Base-by-base conservation (phyloP, 2,113 vertebrate species). In the Oxygymnocypris stewartii region DNA sequence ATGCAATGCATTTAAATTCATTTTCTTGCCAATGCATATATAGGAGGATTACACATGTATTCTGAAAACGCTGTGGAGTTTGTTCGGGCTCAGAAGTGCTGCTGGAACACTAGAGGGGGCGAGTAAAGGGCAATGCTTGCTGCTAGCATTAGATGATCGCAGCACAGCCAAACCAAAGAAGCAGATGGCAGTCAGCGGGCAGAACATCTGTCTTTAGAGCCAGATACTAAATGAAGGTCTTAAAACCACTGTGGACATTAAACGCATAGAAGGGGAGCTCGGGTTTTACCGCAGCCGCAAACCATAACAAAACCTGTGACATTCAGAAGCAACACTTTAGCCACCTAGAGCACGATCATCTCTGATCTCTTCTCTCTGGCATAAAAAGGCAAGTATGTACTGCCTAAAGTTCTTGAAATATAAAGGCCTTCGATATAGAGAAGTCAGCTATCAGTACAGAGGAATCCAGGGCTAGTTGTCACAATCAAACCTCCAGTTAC, bases 211-310 rank as follows among this genome's bases (percentile, higher is more conserved):
- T 89, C 86, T 89, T 86, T 75, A 67, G 76, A 83, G 77, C 81
- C 65, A 88, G 81, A 87, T 63, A 84, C 87, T 89, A 91, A 90
- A 90, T 84, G 85, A 89, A 88, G 88, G 88, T 90, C 88, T 88
- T 87, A 86, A 85, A 86, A 87, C 86, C 84, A 85, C 79, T 44
- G 35, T 65, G 82, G 85, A 86, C 82, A 82, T 87, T 87, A 86
- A 91, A 87, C 77, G 82, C 79, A 35, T 86, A 88, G 88, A 79
- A 74, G 87, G 78, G 31, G 54, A 88, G 85, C 42, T 37, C 71
- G 37, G 44, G 57, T 87, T 87, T 84, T 77, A 85, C n/a, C 54
- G 25, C 37, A 40, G 47, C 47, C 47, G 57, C 71, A 59, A 87
- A 82, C 79, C 85, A 79, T 77, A 80, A 87, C 73, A 87, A 87